Base-by-base conservation (phyloP, 1,140 invertebrate genomes). In the Drosophila rhopaloa region DNA sequence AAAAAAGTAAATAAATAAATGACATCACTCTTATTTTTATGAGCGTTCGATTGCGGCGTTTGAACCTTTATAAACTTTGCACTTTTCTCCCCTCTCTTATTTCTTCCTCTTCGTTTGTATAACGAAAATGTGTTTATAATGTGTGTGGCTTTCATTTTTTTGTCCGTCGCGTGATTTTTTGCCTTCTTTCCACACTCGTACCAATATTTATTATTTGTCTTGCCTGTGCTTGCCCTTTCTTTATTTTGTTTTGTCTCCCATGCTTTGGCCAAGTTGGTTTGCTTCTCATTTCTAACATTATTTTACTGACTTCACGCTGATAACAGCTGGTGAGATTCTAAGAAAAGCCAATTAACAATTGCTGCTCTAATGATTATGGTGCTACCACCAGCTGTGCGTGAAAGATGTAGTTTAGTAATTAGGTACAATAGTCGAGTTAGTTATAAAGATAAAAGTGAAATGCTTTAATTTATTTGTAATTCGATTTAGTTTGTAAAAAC, bases 1-100 rank as follows among this genome's bases (percentile, higher is more conserved):
- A 24, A 60, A 63, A 38, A 44, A 78, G 68, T 43, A 61, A 80
- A 63, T 55, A 81, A 80, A 35, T 60, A 75, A 75, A 70, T 88
- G 83, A 86, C 83, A 79, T 86, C 83, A 86, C 76, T 62, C 47
- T 66, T 82, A 47, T 68, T 81, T 65, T 74, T 61, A 50, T 32
- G 48, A 55, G 63, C 16, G 32, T 43, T 27, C 37, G 44, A 19
- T 41, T 35, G 27, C 44, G 57, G 46, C 27, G 55, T 50, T 74
- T 89, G 84, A 88, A 89, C 84, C 79, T 80, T 37, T 81, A 89
- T 89, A 84, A 88, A 88, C 84, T 88, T 89, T 84, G 84, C 76
- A 86, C 79, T 76, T 62, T 61, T 68, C 48, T 65, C 41, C 11
- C 41, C 47, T 43, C 11, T n/a, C 11, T 58, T 59, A 16, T 37